phyloP scores from a whole-genome alignment of 2,797 vertebrate species.

The Urophycis tenuis region DNA sequence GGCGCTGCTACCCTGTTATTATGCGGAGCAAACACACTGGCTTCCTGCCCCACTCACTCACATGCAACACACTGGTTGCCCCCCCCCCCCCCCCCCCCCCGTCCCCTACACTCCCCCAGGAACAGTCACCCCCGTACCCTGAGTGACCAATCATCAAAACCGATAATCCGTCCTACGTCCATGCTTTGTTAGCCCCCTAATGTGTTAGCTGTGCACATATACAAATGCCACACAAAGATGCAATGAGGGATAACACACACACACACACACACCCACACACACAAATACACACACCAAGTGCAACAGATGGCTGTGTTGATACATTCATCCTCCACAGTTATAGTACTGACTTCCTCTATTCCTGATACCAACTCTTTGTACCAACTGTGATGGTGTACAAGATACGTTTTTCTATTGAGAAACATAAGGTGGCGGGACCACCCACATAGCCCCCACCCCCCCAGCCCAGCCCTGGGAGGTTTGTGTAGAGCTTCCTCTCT shows the following conservation, averaged over 20 bases:
- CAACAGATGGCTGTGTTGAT: background rate
- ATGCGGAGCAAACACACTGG: constrained; percentile 53
- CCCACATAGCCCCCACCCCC: constrained; percentile 47
- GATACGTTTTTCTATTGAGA: constrained; percentile 10
- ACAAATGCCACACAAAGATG: background rate
- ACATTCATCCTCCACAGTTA: background rate
- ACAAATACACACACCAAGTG: background rate
- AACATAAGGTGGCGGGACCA: constrained; percentile 42
- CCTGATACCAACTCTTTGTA: background rate
- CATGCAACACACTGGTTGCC: constrained; percentile 52
- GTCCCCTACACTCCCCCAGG: constrained; percentile 20
- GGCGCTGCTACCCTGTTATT: constrained; percentile 64
- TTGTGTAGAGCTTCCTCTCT: constrained; percentile 23
- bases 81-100: constrained; percentile 50
- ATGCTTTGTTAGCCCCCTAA: background rate
- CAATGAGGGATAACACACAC: background rate
- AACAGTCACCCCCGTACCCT: background rate
- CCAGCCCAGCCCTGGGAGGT: constrained; percentile 22
- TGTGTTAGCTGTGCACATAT: background rate
- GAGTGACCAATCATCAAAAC: background rate
- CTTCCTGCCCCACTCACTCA: constrained; percentile 60
- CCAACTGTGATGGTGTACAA: background rate
- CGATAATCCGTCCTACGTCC: background rate
- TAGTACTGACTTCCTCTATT: background rate
- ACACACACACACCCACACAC: background rate